Base-by-base conservation (phyloP, 2,113 vertebrate species). In the Urocynchramus pylzowi region DNA sequence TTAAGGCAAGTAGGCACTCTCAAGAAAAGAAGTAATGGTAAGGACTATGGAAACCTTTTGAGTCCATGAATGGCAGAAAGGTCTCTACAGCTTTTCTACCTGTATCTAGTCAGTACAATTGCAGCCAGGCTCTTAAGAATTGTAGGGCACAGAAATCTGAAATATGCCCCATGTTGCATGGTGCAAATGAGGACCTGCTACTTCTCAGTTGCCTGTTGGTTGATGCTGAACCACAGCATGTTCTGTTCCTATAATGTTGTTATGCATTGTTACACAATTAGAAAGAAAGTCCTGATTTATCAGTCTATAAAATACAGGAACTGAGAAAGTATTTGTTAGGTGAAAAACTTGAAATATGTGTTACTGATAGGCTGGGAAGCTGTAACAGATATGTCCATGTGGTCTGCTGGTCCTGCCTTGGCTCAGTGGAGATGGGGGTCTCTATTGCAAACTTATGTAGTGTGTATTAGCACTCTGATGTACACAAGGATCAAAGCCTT, bases 401-500 rank as follows among this genome's bases (percentile, higher is more conserved):
- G 11, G 53, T 71, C 26, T 92, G 13, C 28, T 44, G 16, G 23
- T 78, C 44, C 41, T 81, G 1, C 28, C 37, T 70, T 63, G 39
- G 9, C 13, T 71, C 68, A 19, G 28, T 54, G 54, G 50, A 44
- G 16, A 30, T 68, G 24, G 35, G 10, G 11, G 2, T 64, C 26
- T 85, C 63, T 54, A 10, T 44, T 86, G 54, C 27, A 31, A 30
- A 84, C 28, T 82, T 45, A 10, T 1, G 4, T 21, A 35, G 45
- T 42, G 16, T 63, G 26, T 61, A 11, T 35, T 20, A 75, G 31
- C 47, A 52, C 50, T 61, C 60, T 59, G 87, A 69, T 56, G 23
- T 67, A 52, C 17, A n/a, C 16, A 67, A 47, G 8, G 54, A 91
- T 93, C 79, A 88, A 90, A 95, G 71, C 10, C 22, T 50, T 88